These are phyloP conservation scores for Synanthedon formicaeformis DNA, from an alignment of 2,888 invertebrate species.

Conservation along the genomic window DNA sequence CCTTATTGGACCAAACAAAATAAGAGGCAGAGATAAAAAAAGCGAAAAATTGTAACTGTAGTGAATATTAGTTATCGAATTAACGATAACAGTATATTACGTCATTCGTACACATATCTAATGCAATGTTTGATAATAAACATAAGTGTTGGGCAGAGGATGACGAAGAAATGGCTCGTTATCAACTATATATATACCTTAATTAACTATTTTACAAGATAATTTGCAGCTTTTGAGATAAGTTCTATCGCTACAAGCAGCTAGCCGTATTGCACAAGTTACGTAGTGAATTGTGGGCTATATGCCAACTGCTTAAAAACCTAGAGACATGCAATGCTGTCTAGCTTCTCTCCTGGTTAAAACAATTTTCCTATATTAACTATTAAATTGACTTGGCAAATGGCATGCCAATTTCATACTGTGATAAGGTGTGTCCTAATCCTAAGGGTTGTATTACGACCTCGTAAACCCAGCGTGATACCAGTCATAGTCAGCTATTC, in stretches of 20 bases:
- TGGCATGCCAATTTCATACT: too few relatives aligned
- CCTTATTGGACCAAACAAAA: too few relatives aligned
- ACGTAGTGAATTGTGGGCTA: constrained; percentile 13
- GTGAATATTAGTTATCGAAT: not conserved
- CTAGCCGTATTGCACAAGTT: not conserved
- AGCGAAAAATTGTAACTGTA: too few relatives aligned
- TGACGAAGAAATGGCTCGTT: not conserved
- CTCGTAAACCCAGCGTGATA: too few relatives aligned
- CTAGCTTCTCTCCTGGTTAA: constrained; percentile 11
- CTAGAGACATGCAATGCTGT: constrained; percentile 34
- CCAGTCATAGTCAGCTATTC: too few relatives aligned
- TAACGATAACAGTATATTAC: constrained; percentile 1
- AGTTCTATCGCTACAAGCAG: not conserved
- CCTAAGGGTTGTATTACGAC: too few relatives aligned
- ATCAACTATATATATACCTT: not conserved
- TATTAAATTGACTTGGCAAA: too few relatives aligned
- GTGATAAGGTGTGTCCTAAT: too few relatives aligned
- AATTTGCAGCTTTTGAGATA: not conserved
- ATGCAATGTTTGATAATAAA: not conserved
- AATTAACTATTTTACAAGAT: not conserved
- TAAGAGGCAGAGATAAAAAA: too few relatives aligned
- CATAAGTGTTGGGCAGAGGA: not conserved
- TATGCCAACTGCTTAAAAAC: constrained; percentile 24
- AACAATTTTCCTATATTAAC: too few relatives aligned
- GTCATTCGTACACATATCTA: not conserved